Conservation (phyloP, 2,113 vertebrate genomes). For the Rhegmatorhina hoffmannsi region DNA sequence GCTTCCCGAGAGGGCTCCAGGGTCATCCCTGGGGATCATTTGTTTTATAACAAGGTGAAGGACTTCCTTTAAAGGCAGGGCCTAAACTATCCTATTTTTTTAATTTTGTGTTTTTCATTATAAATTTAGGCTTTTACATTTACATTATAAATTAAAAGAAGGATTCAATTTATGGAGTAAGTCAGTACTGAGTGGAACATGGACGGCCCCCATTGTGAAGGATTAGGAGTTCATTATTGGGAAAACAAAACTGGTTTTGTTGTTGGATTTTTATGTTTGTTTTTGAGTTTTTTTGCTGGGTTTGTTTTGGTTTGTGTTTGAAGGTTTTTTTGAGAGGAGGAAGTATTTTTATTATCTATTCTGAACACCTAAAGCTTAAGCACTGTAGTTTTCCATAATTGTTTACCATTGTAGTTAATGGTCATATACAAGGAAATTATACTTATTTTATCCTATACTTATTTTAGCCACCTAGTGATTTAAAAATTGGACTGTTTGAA, state of each 20-base stretch:
- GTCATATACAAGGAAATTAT: background rate
- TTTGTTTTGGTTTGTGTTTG: background rate
- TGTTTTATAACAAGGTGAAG: background rate
- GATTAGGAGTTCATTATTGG: background rate
- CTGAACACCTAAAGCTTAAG: background rate
- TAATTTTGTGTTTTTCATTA: background rate
- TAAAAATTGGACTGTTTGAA: background rate
- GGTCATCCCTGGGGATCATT: background rate
- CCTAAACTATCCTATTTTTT: background rate
- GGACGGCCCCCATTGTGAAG: background rate
- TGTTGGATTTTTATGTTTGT: background rate
- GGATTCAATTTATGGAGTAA: background rate
- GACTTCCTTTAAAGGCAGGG: background rate
- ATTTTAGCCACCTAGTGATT: background rate
- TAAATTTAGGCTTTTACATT: background rate
- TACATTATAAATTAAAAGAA: background rate
- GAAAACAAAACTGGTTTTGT: background rate
- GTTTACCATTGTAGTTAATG: background rate
- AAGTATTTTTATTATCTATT: background rate
- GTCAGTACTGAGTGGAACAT: background rate
- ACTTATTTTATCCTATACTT: background rate
- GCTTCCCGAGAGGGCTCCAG: background rate
- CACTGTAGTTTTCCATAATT: background rate
- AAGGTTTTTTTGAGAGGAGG: background rate
- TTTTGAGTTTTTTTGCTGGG: background rate